phyloP scores from a whole-genome alignment of 1,140 invertebrate genomes.

The Frieseomelitta varia region DNA sequence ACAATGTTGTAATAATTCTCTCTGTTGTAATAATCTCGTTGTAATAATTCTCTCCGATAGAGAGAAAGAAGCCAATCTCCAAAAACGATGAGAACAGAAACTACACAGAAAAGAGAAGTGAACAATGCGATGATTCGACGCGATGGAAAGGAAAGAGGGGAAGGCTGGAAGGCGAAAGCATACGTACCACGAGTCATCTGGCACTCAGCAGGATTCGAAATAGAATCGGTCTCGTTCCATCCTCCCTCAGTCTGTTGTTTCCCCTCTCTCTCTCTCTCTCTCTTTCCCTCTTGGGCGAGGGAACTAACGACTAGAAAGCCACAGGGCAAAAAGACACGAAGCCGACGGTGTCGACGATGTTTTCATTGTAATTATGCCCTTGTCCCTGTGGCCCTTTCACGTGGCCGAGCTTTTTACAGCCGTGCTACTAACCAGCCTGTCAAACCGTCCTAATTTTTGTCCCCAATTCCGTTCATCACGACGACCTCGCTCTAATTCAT shows the following conservation, averaged over 20 bases:
- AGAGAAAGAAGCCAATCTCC: not conserved
- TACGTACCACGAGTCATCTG: constrained; percentile 78
- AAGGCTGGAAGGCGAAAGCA: constrained; percentile 61
- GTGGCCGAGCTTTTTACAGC: constrained; percentile 47
- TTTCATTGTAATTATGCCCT: constrained; percentile 78
- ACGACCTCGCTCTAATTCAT: constrained; percentile 17
- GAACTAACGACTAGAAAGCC: constrained; percentile 50
- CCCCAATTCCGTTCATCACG: constrained; percentile 4
- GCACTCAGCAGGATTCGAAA: constrained; percentile 80
- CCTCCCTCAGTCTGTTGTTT: constrained; percentile 35
- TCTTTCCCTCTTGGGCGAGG: constrained; percentile 40
- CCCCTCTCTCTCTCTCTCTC: constrained; percentile 51
- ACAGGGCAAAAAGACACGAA: constrained; percentile 66
- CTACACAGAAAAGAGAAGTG: not conserved
- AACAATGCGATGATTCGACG: not conserved
- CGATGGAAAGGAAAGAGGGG: not conserved
- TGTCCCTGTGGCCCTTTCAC: constrained; percentile 32
- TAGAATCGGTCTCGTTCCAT: constrained; percentile 71
- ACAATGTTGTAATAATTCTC: too few relatives aligned
- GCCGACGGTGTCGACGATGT: constrained; percentile 75
- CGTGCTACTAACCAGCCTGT: constrained; percentile 63
- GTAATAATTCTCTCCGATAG: too few relatives aligned
- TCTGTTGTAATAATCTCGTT: too few relatives aligned
- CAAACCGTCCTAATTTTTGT: constrained; percentile 61
- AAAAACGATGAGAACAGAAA: not conserved